phyloP scores from a whole-genome alignment of 2,797 vertebrate species.

The Naso thynnoides region DNA sequence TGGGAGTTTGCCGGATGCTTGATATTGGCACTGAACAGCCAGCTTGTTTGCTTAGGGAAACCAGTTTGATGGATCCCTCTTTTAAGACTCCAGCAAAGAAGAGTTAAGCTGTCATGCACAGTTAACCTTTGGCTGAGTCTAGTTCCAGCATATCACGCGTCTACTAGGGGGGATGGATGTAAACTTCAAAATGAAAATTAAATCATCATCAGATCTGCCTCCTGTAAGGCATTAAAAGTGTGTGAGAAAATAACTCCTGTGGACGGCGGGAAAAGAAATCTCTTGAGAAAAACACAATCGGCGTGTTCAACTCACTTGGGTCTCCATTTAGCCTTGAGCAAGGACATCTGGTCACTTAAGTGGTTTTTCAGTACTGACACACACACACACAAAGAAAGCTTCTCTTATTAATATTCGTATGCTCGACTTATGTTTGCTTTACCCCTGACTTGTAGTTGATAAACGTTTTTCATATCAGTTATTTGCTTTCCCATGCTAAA shows the following conservation, averaged over 20 bases:
- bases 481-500: conserved; percentile 44
- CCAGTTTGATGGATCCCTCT: conserved; percentile 67
- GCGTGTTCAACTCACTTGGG: conserved; percentile 43
- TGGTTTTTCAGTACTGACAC: conserved; percentile 60
- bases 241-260: conserved; percentile 61
- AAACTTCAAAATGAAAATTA: conserved; percentile 46
- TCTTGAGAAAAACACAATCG: conserved; percentile 48
- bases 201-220: conserved; percentile 51
- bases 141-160: conserved; percentile 48
- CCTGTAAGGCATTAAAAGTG: conserved; percentile 47
- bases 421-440: conserved; percentile 57
- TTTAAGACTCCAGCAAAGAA: conserved; percentile 57
- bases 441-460: conserved; percentile 41
- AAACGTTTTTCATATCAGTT: conserved; percentile 21
- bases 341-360: conserved; percentile 71
- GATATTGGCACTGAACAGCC: conserved; percentile 56
- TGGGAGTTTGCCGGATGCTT: conserved; percentile 55
- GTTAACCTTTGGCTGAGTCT: conserved; percentile 62
- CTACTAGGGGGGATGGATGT: conserved; percentile 47
- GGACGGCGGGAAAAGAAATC: conserved; percentile 23
- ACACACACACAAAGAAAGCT: conserved; percentile 22
- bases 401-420: conserved; percentile 46
- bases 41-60: conserved; percentile 70
- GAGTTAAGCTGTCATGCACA: conserved; percentile 60
- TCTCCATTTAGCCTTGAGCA: conserved; percentile 61